Conservation (phyloP, 1,140 invertebrate species). For the Drusus annulatus region DNA sequence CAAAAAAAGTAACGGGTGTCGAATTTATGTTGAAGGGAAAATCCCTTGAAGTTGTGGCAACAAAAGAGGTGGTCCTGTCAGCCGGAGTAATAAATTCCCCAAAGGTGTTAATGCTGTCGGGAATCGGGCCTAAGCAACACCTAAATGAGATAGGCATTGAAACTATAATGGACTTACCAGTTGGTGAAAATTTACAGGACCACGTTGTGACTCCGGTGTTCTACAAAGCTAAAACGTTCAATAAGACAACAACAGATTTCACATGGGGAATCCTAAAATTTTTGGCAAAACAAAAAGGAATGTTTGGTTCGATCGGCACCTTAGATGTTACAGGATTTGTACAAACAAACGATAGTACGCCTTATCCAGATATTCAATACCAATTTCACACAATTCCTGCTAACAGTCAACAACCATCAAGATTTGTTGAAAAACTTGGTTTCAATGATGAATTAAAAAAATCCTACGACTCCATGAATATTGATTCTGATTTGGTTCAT, state of each 20-base stretch:
- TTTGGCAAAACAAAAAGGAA: slow-evolving; percentile 22
- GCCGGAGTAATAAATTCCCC: slow-evolving; percentile 80
- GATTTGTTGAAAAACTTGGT: slow-evolving; percentile 21
- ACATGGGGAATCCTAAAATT: slow-evolving; percentile 1
- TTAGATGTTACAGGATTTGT: slow-evolving; percentile 54
- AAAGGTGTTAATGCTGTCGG: slow-evolving; percentile 82
- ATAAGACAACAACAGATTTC: slow-evolving; percentile 22
- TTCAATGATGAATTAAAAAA: slow-evolving; percentile 40
- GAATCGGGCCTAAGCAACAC: slow-evolving; percentile 80
- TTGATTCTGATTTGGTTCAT: slow-evolving; percentile 64
- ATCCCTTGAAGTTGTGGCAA: slow-evolving; percentile 65
- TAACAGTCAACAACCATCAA: not conserved
- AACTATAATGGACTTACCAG: slow-evolving; percentile 73
- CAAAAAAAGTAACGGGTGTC: slow-evolving; percentile 72
- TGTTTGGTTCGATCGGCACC: slow-evolving; percentile 19
- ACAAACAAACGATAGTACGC: slow-evolving; percentile 49
- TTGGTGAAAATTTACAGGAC: slow-evolving; percentile 78
- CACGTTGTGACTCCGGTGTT: slow-evolving; percentile 63
- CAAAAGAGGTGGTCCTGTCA: slow-evolving; percentile 80
- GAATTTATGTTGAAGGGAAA: slow-evolving; percentile 71
- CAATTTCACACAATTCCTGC: slow-evolving; percentile 44
- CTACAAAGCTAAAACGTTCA: slow-evolving; percentile 6
- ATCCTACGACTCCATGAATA: slow-evolving; percentile 58
- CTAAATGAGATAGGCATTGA: slow-evolving; percentile 75
- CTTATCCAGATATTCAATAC: slow-evolving; percentile 50